Conservation (phyloP, 2,797 vertebrate species). For the Tarsius wallacei region DNA sequence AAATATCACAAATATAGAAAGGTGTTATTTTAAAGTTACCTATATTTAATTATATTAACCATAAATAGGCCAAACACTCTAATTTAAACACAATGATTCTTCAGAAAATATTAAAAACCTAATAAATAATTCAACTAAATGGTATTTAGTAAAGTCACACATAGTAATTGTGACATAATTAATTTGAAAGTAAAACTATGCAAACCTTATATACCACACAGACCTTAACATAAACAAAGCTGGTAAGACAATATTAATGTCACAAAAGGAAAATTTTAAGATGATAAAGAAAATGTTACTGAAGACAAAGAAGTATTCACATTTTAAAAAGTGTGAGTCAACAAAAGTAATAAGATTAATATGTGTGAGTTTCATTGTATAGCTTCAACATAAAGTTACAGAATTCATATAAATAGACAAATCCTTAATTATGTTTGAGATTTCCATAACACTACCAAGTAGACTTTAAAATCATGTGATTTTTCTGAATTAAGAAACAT, state of each 20-base stretch:
- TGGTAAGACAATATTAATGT: neutral
- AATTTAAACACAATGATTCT: neutral
- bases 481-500: neutral
- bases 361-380: neutral
- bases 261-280: neutral
- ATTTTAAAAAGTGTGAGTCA: neutral
- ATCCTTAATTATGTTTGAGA: neutral
- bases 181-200: neutral
- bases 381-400: neutral
- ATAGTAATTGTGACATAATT: neutral
- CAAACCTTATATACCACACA: neutral
- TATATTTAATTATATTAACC: neutral
- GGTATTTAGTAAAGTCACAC: neutral
- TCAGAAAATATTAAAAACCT: neutral
- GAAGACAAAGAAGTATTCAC: neutral
- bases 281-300: neutral
- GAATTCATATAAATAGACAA: neutral
- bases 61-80: neutral
- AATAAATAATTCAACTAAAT: neutral
- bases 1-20: neutral
- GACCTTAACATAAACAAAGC: neutral
- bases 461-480: neutral
- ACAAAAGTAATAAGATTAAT: neutral
- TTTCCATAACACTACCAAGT: neutral
- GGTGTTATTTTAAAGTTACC: neutral